These are phyloP conservation scores for Temnopleurus reevesii DNA, from an alignment of 53 echinoderm and acorn worm genomes.

Conservation along the genomic window DNA sequence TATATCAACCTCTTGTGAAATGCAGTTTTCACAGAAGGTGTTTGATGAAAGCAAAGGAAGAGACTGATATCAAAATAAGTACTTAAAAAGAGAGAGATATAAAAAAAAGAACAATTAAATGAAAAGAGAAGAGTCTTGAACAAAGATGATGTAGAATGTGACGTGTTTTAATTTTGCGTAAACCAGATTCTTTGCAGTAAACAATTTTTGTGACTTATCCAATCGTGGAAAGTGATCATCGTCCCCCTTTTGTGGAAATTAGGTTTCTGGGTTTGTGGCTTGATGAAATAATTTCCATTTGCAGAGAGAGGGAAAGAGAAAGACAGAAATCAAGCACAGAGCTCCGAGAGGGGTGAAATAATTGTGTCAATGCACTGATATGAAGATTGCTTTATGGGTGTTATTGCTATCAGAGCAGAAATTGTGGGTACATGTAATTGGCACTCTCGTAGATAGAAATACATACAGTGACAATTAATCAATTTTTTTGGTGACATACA, in stretches of 20 bases:
- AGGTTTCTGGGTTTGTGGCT: slow-evolving; percentile 18
- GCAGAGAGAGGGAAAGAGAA: slow-evolving; percentile 10
- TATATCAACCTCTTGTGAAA: too few species aligned
- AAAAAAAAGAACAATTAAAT: not conserved
- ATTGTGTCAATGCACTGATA: slow-evolving; percentile 19
- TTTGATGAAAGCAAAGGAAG: too few species aligned
- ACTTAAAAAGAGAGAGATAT: too few species aligned
- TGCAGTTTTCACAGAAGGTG: too few species aligned
- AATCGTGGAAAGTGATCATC: slow-evolving; percentile 16
- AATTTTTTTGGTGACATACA: too few species aligned
- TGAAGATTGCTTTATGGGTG: too few species aligned
- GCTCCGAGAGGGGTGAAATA: slow-evolving; percentile 1
- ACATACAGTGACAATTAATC: too few species aligned
- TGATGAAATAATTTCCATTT: slow-evolving; percentile 21
- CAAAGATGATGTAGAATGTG: not conserved
- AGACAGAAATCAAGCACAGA: too few species aligned
- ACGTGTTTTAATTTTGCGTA: not conserved
- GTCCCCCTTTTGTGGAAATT: slow-evolving; percentile 22
- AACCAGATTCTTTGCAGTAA: not conserved
- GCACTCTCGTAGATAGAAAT: not conserved
- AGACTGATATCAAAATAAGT: too few species aligned
- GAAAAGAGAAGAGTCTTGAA: not conserved
- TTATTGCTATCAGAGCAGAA: not conserved
- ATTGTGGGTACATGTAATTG: slow-evolving; percentile 16
- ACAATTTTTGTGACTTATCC: not conserved